Evolutionary conservation across 2,113 vertebrate genomes (phyloP), one percentile per base, ranked within the genome.

Genomic region (Heloderma charlesbogerti): DNA sequence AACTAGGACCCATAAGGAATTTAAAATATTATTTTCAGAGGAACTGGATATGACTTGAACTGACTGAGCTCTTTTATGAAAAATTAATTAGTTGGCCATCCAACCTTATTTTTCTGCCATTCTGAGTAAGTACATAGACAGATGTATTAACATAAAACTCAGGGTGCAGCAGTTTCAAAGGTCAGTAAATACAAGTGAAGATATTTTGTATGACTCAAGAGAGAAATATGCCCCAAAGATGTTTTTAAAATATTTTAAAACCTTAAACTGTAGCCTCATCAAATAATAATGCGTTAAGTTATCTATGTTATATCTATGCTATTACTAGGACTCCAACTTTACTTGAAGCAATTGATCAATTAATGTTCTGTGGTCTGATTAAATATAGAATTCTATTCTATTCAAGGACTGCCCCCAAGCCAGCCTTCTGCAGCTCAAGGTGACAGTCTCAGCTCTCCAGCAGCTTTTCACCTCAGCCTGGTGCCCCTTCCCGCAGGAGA

Each of bases 161-260:
- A 45, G 80, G 74, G 45, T 86, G 80, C 34, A 91, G 80, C 91
- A 93, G 93, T 93, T 54, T 69, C 60, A 91, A 90, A 85, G 80
- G 92, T 79, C 57, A 91, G 89, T 60, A 93, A 69, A 66, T 15
- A 18, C 86, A 93, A 88, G 92, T 92, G 79, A 90, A 93, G 88
- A 1, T 40, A 82, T 45, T 88, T 43, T 29, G 9, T 86, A 63
- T 63, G 66, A 94, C 86, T 91, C 40, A 82, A 91, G 91, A 83
- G 92, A 93, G 95, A 95, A 91, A 90, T 92, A 94, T 16, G 93
- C 93, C 91, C 93, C 34, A 91, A 94, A 81, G n/a, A 0, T 93
- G 87, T 89, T 90, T 92, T 90, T 93, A 95, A 95, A 95, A 94
- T 92, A 85, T 92, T 94, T 92, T 87, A 92, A 80, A 95, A 93